Evolutionary conservation across 2,113 vertebrate species (phyloP).

Genomic region (Lepus timidus): DNA sequence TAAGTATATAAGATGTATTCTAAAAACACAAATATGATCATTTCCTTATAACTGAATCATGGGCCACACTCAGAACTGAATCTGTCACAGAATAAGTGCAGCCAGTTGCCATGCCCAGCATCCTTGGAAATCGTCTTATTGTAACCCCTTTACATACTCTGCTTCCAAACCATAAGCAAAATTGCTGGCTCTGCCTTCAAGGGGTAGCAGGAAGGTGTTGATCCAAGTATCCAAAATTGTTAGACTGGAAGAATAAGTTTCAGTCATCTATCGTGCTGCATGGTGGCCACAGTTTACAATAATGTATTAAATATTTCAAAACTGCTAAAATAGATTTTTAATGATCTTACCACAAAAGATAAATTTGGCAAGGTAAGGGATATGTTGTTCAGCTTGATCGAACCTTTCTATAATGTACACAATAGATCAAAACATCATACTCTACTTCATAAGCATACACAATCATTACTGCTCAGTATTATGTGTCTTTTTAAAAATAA

Average conservation of each 20-base stretch:
- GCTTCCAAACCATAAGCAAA: not conserved
- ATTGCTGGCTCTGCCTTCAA: not conserved
- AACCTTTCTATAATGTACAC: not conserved
- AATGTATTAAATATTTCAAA: not conserved
- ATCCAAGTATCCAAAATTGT: not conserved
- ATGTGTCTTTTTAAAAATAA: not conserved
- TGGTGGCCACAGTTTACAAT: not conserved
- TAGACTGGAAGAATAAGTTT: not conserved
- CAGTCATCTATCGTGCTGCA: not conserved
- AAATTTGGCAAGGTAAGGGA: not conserved
- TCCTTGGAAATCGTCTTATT: not conserved
- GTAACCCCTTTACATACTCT: not conserved
- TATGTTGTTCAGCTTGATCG: not conserved
- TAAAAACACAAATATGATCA: not conserved
- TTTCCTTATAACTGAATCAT: conserved; percentile 39
- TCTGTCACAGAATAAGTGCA: not conserved
- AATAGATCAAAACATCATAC: not conserved
- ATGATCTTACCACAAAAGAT: not conserved
- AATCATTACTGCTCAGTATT: not conserved
- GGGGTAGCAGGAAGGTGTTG: not conserved
- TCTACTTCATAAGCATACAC: not conserved
- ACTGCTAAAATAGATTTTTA: not conserved
- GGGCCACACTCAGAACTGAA: not conserved
- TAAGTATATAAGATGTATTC: not conserved
- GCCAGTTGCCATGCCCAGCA: not conserved